Base-by-base conservation (phyloP, 2,797 vertebrate species). In the Rhinophrynus dorsalis region DNA sequence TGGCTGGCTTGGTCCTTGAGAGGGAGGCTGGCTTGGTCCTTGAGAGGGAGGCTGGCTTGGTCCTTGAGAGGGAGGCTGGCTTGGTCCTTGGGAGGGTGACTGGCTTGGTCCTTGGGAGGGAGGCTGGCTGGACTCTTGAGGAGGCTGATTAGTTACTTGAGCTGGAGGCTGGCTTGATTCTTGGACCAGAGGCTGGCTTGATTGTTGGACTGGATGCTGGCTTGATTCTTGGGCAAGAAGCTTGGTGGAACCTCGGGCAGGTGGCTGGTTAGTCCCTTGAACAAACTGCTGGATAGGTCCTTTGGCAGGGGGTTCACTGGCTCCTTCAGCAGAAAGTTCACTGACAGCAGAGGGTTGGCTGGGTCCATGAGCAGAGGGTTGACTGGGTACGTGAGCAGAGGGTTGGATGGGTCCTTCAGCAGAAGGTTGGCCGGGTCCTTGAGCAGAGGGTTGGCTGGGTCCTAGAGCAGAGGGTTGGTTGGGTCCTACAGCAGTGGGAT, bases 21-120 rank as follows among this genome's bases (percentile, higher is more conserved):
- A 13, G 27, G 60, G 68, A 24, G 59, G 42, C 27, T 56, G 59
- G 11, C 35, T 48, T 10, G 45, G 17, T 30, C 58, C 59, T 18
- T 50, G 52, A 10, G 59, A 24, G 11, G 52, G 5, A 4, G 59
- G 23, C 51, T 48, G 58, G 5, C 40, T 63, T 21, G 35, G 6
- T 15, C 18, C 52, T 6, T 60, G 45, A 9, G 38, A 32, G 2
- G 60, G 27, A 7, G 42, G 12, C 15, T 38, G 60, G 15, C 5
- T 40, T 2, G 42, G 12, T 5, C 32, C 33, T 17, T 42, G 29
- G 6, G 23, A 40, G 6, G 52, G 18, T 1, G 9, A 9, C 40
- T 63, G 68, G 9, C 12, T 29, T 6, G 21, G 13, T 3, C 21
- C 20, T 3, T 26, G n/a, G 17, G 18, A 13, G 10, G 37, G 30